These are phyloP conservation scores for Chloroceryle aenea DNA, from an alignment of 2,113 vertebrate species.

Conservation along the genomic window DNA sequence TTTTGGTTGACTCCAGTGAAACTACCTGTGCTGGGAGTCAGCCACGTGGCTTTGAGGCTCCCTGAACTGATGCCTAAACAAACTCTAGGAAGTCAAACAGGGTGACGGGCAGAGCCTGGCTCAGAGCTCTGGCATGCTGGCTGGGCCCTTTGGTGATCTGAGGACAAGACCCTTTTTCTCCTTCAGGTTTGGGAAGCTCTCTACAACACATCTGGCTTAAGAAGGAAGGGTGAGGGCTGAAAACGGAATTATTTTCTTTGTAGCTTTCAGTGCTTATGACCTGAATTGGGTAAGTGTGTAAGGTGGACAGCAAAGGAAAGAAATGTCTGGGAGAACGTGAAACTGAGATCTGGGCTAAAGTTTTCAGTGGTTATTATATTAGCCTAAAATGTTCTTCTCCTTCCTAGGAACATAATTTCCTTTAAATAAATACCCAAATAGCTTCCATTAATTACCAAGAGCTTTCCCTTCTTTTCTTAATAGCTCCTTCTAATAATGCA, in stretches of 20 bases:
- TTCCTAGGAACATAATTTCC: background rate
- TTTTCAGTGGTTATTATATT: background rate
- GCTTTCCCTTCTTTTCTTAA: background rate
- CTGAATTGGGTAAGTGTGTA: background rate
- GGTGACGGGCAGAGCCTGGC: background rate
- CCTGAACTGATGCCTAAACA: conserved; percentile 2
- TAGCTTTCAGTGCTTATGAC: background rate
- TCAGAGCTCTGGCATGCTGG: background rate
- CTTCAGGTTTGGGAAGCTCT: background rate
- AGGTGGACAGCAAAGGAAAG: background rate
- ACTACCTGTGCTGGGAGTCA: conserved; percentile 34
- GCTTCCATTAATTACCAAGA: background rate
- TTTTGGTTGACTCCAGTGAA: background rate
- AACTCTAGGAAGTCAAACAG: background rate
- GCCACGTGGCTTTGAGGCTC: background rate
- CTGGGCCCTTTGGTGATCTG: background rate
- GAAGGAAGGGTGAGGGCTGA: background rate
- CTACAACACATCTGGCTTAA: background rate
- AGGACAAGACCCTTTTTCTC: background rate
- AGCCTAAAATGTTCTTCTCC: background rate
- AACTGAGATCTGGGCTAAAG: background rate
- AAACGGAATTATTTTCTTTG: background rate
- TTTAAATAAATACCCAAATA: background rate
- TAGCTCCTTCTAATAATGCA: conserved; percentile 4
- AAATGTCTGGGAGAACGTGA: background rate